Evolutionary conservation across 2,113 vertebrate species (phyloP).

Genomic region (Acanthochromis polyacanthus): DNA sequence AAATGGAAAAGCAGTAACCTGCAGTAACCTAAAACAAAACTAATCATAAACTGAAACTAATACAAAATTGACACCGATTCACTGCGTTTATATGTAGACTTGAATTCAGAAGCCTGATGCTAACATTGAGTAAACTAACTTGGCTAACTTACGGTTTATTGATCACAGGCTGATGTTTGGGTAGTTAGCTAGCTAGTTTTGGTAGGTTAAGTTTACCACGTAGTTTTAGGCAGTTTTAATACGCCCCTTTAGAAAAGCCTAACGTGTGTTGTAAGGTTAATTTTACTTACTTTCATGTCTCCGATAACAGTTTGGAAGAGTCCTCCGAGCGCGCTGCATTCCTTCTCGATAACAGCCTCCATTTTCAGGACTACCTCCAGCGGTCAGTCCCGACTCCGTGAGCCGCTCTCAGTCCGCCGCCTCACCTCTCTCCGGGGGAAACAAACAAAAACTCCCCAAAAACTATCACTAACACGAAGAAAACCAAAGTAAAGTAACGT

Average conservation of each 20-base stretch:
- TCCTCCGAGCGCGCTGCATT: conserved; percentile 88
- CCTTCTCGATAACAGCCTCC: conserved; percentile 88
- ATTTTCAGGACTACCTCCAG: conserved; percentile 80
- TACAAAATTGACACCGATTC: too few relatives aligned
- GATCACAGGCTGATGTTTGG: neutral
- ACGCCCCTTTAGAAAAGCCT: neutral
- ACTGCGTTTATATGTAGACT: too few relatives aligned
- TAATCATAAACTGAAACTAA: too few relatives aligned
- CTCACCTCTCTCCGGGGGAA: conserved; percentile 41
- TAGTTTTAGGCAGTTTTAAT: neutral
- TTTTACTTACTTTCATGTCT: conserved; percentile 87
- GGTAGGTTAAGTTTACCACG: too few relatives aligned
- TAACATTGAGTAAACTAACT: neutral
- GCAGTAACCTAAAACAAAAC: too few relatives aligned
- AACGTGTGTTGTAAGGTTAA: neutral
- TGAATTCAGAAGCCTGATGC: neutral
- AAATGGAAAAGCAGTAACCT: neutral
- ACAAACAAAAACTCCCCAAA: neutral
- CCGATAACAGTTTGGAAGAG: conserved; percentile 88
- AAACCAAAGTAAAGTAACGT: neutral
- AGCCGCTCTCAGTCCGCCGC: conserved; percentile 58
- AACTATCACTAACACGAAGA: neutral
- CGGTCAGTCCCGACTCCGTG: conserved; percentile 69
- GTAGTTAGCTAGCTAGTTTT: neutral
- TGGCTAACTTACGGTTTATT: neutral